Percentiles rank a stretch among this genome's conserved stretches.
Evolutionary conservation across 2,888 invertebrate genomes (phyloP).

Genomic region (Arrhopalites spinosus): DNA sequence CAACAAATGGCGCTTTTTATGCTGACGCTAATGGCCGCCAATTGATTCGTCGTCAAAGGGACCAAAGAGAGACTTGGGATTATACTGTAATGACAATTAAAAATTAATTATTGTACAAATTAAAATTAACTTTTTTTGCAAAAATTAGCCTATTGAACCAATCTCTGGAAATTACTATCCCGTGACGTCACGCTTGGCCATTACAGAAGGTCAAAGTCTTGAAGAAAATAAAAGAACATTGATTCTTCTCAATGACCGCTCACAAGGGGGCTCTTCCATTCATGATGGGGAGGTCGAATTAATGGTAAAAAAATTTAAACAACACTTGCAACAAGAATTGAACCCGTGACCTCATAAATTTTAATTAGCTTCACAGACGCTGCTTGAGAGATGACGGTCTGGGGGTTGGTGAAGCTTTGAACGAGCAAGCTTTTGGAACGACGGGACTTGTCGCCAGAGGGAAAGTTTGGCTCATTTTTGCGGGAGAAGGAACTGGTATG

Average conservation of each 20-base stretch:
- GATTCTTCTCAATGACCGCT: slow-evolving; percentile 73
- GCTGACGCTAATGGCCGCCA: slow-evolving; percentile 95
- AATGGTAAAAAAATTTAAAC: no score
- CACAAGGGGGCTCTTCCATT: slow-evolving; percentile 81
- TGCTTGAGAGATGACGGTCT: slow-evolving; percentile 85
- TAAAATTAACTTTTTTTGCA: no score
- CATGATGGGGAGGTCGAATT: slow-evolving; percentile 76
- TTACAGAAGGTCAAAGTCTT: slow-evolving; percentile 35
- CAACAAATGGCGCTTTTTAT: slow-evolving; percentile 73
- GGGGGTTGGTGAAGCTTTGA: slow-evolving; percentile 88
- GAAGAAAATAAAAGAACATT: slow-evolving; percentile 57
- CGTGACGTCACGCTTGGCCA: slow-evolving; percentile 78
- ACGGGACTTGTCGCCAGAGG: slow-evolving; percentile 44
- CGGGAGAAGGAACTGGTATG: slow-evolving; percentile 50
- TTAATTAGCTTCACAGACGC: slow-evolving; percentile 72
- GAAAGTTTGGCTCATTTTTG: slow-evolving; percentile 50
- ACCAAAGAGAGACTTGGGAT: slow-evolving; percentile 75
- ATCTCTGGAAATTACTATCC: slow-evolving; percentile 93
- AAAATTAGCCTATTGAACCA: slow-evolving; percentile 64
- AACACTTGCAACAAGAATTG: no score
- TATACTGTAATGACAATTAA: slow-evolving; percentile 47
- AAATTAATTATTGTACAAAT: no score
- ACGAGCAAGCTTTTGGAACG: slow-evolving; percentile 71
- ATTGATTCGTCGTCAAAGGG: slow-evolving; percentile 71
- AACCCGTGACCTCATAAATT: background rate